Conservation (phyloP, 2,888 invertebrate species). For the Macrosiphum euphorbiae region DNA sequence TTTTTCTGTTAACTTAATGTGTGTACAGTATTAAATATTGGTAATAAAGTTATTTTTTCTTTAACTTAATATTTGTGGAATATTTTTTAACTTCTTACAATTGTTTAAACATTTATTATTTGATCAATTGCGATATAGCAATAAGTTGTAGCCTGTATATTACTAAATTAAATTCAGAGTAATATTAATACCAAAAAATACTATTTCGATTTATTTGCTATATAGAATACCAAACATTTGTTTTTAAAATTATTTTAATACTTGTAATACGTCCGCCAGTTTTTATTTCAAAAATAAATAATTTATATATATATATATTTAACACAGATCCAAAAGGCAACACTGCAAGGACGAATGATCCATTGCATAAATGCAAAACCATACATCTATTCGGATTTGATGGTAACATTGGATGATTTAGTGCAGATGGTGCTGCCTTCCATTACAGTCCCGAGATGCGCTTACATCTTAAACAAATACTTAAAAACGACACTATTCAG, state of each 20-base stretch:
- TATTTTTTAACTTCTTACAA: background rate
- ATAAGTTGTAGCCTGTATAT: background rate
- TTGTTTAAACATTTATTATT: background rate
- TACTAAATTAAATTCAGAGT: background rate
- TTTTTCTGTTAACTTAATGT: background rate
- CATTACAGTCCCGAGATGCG: conserved; percentile 81
- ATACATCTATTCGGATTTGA: conserved; percentile 83
- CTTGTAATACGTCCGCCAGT: background rate
- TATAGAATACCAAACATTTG: background rate
- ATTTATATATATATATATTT: conserved; percentile 53
- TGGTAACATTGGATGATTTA: conserved; percentile 87
- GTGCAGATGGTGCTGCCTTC: conserved; percentile 85
- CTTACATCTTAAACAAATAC: conserved; percentile 83
- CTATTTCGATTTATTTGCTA: background rate
- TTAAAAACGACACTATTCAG: conserved; percentile 84
- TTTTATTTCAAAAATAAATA: no score
- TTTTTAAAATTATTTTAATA: background rate
- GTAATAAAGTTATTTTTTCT: background rate
- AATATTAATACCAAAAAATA: background rate
- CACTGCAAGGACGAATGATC: conserved; percentile 85
- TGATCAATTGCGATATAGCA: background rate
- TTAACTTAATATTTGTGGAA: background rate
- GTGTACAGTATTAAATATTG: background rate
- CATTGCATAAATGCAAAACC: conserved; percentile 91
- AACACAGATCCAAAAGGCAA: conserved; percentile 80